Conservation (phyloP, 2,888 invertebrate genomes). For the Chesias legatella region DNA sequence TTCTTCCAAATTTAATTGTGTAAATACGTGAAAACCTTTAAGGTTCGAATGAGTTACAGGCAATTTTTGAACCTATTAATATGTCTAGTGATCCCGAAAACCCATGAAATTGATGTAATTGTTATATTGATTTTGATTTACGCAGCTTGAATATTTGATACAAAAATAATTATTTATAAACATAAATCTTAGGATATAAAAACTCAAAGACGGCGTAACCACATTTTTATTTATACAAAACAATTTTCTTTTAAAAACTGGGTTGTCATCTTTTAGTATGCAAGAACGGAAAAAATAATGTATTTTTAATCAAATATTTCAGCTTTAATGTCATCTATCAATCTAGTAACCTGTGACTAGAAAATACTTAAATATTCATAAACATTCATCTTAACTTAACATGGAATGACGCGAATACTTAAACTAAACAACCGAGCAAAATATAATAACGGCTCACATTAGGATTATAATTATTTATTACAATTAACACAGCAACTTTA, state of each 20-base stretch:
- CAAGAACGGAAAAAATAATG: too few species aligned
- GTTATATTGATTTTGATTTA: constrained; percentile 9
- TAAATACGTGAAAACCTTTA: constrained; percentile 41
- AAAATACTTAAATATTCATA: constrained; percentile 39
- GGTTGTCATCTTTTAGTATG: too few species aligned
- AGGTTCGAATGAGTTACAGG: constrained; percentile 29
- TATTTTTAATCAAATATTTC: constrained; percentile 12
- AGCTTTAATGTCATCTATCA: constrained; percentile 5
- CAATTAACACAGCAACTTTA: constrained; percentile 10
- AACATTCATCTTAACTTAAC: constrained; percentile 26
- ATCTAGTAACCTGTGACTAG: constrained; percentile 72
- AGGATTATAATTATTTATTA: constrained; percentile 20
- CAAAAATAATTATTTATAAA: constrained; percentile 1
- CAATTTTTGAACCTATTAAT: constrained; percentile 24
- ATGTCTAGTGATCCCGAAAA: constrained; percentile 37
- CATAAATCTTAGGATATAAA: neutral
- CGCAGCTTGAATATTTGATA: constrained; percentile 14
- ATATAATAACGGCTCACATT: constrained; percentile 32
- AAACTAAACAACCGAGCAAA: constrained; percentile 39
- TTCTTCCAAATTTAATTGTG: constrained; percentile 27
- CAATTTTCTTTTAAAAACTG: too few species aligned
- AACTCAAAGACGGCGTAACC: too few species aligned
- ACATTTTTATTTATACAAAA: too few species aligned
- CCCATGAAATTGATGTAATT: constrained; percentile 32
- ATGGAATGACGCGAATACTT: constrained; percentile 42